Conservation (phyloP, 2,113 vertebrate species). For the Cepphus grylle region DNA sequence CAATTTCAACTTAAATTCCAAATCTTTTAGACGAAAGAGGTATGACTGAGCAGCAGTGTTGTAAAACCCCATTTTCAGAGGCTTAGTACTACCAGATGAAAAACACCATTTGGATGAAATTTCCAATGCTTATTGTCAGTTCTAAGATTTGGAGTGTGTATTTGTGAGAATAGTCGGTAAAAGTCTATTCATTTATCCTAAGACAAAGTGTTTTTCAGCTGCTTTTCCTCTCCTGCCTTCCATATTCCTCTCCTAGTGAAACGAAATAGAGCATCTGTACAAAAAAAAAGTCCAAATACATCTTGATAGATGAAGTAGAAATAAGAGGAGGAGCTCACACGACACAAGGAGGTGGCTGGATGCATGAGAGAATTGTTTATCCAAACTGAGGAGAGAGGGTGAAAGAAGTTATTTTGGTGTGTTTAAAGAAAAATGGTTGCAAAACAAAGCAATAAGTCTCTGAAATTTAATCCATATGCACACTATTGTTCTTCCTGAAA, state of each 20-base stretch:
- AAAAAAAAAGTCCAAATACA: neutral
- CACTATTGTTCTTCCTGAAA: neutral
- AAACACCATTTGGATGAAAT: conserved; percentile 2
- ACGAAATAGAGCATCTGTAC: neutral
- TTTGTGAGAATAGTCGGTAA: neutral
- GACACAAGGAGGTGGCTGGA: neutral
- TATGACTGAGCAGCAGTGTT: neutral
- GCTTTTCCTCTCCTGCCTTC: neutral
- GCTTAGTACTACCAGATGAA: conserved; percentile 9
- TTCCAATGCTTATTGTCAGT: neutral
- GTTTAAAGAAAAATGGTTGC: neutral
- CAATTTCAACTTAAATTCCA: conserved; percentile 20
- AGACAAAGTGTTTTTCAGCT: neutral
- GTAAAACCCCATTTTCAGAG: conserved; percentile 33
- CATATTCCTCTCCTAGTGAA: neutral
- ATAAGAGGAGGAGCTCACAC: neutral
- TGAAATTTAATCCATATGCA: neutral
- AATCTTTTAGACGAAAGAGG: neutral
- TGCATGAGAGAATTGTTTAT: neutral
- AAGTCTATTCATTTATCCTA: conserved; percentile 6
- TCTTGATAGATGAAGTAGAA: neutral
- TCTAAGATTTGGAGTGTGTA: neutral
- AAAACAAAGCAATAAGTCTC: neutral
- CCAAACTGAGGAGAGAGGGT: neutral
- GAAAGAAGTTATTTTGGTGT: neutral